Conservation (phyloP, 2,113 vertebrate genomes). For the Antechinus flavipes region DNA sequence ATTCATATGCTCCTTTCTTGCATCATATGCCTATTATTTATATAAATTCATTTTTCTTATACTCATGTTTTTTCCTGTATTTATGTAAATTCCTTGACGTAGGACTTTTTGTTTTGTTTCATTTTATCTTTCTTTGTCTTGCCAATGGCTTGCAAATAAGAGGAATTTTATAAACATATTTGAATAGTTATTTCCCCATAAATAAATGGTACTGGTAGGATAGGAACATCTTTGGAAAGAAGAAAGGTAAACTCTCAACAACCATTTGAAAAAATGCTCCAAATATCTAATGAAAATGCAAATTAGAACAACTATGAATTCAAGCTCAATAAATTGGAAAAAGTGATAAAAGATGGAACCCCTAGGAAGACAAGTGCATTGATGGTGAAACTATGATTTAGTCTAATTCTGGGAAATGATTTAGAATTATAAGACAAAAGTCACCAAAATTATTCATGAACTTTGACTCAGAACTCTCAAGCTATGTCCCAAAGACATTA, state of each 20-base stretch:
- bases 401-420: background rate
- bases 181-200: background rate
- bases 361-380: background rate
- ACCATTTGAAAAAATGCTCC: background rate
- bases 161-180: background rate
- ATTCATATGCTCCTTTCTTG: background rate
- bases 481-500: background rate
- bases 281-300: background rate
- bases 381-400: background rate
- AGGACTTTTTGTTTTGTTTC: background rate
- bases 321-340: background rate
- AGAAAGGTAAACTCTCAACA: background rate
- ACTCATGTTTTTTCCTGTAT: background rate
- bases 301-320: background rate
- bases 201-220: background rate
- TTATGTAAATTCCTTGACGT: background rate
- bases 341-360: background rate
- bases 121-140: background rate
- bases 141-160: background rate
- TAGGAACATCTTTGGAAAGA: background rate
- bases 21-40: background rate
- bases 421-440: background rate
- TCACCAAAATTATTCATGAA: background rate
- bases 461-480: background rate
- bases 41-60: background rate